Evolutionary conservation across 2,888 invertebrate species (phyloP).

Genomic region (Platerodrilus igneus): DNA sequence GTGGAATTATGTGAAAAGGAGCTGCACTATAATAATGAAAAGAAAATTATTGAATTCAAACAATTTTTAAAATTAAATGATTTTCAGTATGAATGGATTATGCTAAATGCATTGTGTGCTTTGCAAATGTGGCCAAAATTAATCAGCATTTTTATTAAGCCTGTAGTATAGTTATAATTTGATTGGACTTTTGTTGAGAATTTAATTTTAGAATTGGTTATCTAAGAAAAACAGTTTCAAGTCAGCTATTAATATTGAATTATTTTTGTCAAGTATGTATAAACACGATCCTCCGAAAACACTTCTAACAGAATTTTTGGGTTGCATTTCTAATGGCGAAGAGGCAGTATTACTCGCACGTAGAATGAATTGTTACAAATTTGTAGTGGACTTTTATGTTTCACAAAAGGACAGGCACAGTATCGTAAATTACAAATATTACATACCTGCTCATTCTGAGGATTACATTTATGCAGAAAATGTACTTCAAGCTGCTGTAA

Average conservation of each 20-base stretch:
- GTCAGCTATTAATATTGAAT: slow-evolving; percentile 36
- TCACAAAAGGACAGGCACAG: slow-evolving; percentile 60
- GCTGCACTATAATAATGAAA: slow-evolving; percentile 31
- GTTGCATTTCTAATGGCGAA: slow-evolving; percentile 45
- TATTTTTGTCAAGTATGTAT: slow-evolving; percentile 37
- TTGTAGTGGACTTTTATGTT: slow-evolving; percentile 58
- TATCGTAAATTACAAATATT: slow-evolving; percentile 59
- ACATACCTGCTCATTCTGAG: slow-evolving; percentile 60
- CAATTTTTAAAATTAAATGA: slow-evolving; percentile 39
- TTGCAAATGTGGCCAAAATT: slow-evolving; percentile 39
- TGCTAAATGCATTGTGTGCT: slow-evolving; percentile 38
- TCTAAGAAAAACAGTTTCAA: slow-evolving; percentile 44
- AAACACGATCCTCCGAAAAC: slow-evolving; percentile 43
- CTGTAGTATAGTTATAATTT: slow-evolving; percentile 27
- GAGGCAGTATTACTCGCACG: slow-evolving; percentile 58
- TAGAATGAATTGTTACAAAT: slow-evolving; percentile 60
- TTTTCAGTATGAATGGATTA: slow-evolving; percentile 42
- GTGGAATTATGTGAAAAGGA: slow-evolving; percentile 35
- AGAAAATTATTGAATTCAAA: slow-evolving; percentile 35
- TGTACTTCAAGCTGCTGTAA: slow-evolving; percentile 48
- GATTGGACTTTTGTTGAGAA: neutral
- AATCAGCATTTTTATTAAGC: slow-evolving; percentile 35
- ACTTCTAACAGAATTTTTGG: slow-evolving; percentile 45
- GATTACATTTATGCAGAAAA: slow-evolving; percentile 72
- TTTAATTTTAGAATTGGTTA: slow-evolving; percentile 51